Base-by-base conservation (phyloP, 2,113 vertebrate species). In the Ceratotherium simum region DNA sequence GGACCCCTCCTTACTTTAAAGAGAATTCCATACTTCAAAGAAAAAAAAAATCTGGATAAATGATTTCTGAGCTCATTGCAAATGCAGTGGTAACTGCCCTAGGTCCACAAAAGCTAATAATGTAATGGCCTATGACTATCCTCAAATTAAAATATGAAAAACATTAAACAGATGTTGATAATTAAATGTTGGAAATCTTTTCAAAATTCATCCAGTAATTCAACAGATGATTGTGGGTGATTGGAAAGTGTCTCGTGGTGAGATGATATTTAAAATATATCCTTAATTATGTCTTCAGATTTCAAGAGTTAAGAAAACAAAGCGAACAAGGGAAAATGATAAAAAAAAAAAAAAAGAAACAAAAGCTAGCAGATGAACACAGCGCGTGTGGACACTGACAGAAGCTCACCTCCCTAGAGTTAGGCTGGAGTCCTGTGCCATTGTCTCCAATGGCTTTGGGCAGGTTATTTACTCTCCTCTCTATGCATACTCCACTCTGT, bases 401-500 rank as follows among this genome's bases (percentile, higher is more conserved):
- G 18, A 75, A 70, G 39, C 5, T 64, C 0, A 3, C 46, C 8
- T 82, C 21, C 67, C 12, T 60, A 60, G 13, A 51, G 25, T 23
- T 21, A 64, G 2, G 0, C 8, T 13, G 23, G 27, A 39, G 3
- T 86, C 36, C 18, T 56, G 2, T 56, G 21, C 46, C 18, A 6
- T 14, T 69, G 12, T 31, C 17, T n/a, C 78, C 3, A 48, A 90
- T 48, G 62, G 5, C 6, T 5, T 25, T 23, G 2, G 13, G 2
- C 1, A 29, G 10, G 3, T 27, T 20, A 5, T 6, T 42, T 29
- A 46, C 6, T 73, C 20, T 4, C 5, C 46, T 97, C 8, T 31
- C 3, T 31, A 0, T 0, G 0, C 6, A 25, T 31, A n/a, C 0
- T 58, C 2, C 10, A 39, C 12, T 72, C 60, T 80, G n/a, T 78